Base-by-base conservation (phyloP, 2,113 vertebrate genomes). In the Sinocyclocheilus grahami region DNA sequence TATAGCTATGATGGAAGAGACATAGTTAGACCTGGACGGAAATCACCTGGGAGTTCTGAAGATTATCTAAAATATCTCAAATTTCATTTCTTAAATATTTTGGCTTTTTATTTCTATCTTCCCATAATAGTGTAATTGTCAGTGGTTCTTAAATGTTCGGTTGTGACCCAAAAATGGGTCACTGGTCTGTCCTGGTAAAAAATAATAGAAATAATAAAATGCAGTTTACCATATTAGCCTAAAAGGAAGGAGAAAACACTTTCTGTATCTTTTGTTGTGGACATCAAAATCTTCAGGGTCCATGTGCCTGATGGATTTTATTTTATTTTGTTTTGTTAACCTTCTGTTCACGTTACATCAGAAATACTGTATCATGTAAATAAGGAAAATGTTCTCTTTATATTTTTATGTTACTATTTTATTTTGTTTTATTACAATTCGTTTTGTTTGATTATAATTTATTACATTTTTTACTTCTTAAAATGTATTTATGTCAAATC, bases 1-100 rank as follows among this genome's bases (percentile, higher is more conserved):
- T 84, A 75, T 65, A 72, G 24, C 76, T 48, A 48, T 65, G 46
- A 53, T 82, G 63, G 67, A 82, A 42, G 42, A 82, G 80, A 82
- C 80, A 48, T 48, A n/a, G 46, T 11, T 69, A 71, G 46, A 69
- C 2, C 37, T 67, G 39, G n/a, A 67, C 0, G 14, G 8, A 82
- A 67, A 37, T 30, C 33, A 11, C 18, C 58, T 60, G 22, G 18
- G 30, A 79, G 4, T 37, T 53, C 5, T 37, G 53, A 30, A 79
- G 48, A 79, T 39, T 60, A 14, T 37, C 5, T 12, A 13, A 33
- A 22, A 62, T 46, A 14, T 24, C 11, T 75, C 4, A 46, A 7
- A 46, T 46, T 46, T 63, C 0, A 18, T 27, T n/a, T 62, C n/a
- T 39, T 80, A 16, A 39, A 65, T 48, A 81, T 27, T 65, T 81